Evolutionary conservation across 1,140 invertebrate genomes (phyloP).

Genomic region (Dendroctonus valens): DNA sequence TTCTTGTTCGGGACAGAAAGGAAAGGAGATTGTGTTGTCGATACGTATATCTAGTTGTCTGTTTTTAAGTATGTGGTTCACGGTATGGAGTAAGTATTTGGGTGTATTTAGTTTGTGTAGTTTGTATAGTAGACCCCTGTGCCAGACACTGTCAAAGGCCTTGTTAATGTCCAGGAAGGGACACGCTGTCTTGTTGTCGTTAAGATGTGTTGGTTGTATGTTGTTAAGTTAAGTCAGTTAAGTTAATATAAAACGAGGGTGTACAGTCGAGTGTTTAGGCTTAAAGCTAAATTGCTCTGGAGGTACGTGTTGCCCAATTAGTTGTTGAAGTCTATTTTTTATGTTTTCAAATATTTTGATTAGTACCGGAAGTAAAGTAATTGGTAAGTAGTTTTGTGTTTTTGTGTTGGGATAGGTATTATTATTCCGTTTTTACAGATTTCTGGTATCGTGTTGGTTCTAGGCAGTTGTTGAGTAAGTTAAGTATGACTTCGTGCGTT

Average conservation of each 20-base stretch:
- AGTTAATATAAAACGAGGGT: background rate
- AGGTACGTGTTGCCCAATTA: too few species aligned
- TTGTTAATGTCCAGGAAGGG: too few species aligned
- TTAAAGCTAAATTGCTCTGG: too few species aligned
- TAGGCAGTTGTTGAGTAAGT: slow-evolving; percentile 1
- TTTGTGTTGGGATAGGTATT: background rate
- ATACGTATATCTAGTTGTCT: background rate
- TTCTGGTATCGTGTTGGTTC: background rate
- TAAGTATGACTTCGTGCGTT: background rate
- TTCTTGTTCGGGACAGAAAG: background rate
- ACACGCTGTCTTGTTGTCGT: too few species aligned
- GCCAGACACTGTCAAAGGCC: too few species aligned
- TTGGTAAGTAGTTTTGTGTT: slow-evolving; percentile 1
- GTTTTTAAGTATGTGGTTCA: too few species aligned
- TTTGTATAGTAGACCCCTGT: slow-evolving; percentile 1
- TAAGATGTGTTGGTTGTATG: too few species aligned
- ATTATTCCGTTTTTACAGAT: background rate
- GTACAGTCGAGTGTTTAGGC: background rate
- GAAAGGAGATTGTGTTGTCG: background rate
- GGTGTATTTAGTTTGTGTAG: background rate
- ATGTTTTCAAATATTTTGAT: too few species aligned
- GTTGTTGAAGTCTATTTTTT: too few species aligned
- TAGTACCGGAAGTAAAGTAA: too few species aligned
- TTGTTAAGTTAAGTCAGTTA: too few species aligned
- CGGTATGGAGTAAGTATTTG: too few species aligned